These are phyloP conservation scores for Anhinga anhinga DNA, from an alignment of 2,113 vertebrate species.

Conservation along the genomic window DNA sequence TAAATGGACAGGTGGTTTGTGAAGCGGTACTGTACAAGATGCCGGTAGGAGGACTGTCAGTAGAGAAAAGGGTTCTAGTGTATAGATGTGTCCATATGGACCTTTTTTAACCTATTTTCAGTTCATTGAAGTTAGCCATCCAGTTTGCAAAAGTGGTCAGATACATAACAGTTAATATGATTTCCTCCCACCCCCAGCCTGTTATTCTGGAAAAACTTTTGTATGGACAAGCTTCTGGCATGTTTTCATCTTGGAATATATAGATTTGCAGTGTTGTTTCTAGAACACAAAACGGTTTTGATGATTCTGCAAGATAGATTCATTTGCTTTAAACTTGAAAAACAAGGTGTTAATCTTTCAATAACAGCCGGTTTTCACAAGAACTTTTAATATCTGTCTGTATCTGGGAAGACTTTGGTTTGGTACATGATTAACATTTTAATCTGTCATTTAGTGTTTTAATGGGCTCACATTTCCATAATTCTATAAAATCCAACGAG, in stretches of 20 bases:
- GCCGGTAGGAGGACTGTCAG: neutral
- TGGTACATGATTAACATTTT: neutral
- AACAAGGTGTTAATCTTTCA: slow-evolving; percentile 5
- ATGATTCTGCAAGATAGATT: neutral
- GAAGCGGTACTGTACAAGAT: neutral
- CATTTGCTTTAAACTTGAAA: neutral
- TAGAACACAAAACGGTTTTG: neutral
- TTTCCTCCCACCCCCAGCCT: neutral
- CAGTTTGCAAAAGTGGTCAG: neutral
- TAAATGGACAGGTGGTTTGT: neutral
- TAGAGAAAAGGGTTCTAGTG: neutral
- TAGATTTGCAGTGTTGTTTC: neutral
- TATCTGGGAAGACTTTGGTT: neutral
- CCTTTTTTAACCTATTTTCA: neutral
- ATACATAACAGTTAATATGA: neutral
- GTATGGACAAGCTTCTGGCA: neutral
- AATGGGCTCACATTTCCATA: neutral
- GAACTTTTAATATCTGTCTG: neutral
- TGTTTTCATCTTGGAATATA: neutral
- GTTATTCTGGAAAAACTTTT: neutral
- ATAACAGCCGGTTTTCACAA: neutral
- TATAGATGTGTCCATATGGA: neutral
- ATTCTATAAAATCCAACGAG: neutral
- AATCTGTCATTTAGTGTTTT: neutral
- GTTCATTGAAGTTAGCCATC: neutral